Percentiles rank a stretch among this genome's conserved stretches.
Conservation (phyloP, 2,888 invertebrate genomes). For the Melinopterus prodromus region DNA sequence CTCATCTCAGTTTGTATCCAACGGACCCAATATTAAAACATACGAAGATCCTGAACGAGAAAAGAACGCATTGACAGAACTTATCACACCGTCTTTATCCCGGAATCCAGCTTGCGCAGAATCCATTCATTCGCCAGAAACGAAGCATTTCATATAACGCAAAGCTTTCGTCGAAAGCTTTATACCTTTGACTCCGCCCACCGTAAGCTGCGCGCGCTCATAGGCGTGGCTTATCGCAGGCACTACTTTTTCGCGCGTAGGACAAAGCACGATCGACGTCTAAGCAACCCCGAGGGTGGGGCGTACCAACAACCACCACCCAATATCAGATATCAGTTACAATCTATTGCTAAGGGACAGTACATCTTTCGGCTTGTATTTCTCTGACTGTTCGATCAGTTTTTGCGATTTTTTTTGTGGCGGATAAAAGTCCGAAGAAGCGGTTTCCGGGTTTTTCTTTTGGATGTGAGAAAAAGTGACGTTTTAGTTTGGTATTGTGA, state of each 20-base stretch:
- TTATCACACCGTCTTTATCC: too few species aligned
- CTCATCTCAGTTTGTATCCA: too few species aligned
- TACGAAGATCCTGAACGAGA: too few species aligned
- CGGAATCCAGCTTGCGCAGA: too few species aligned
- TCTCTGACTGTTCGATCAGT: constrained; percentile 11
- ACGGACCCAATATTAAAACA: too few species aligned
- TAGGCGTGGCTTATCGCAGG: constrained; percentile 38
- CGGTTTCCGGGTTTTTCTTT: background rate
- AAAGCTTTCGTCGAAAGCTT: background rate
- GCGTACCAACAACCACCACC: constrained; percentile 47
- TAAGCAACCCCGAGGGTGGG: constrained; percentile 49
- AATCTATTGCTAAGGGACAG: constrained; percentile 55
- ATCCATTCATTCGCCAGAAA: too few species aligned
- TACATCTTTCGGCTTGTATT: constrained; percentile 27
- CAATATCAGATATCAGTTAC: constrained; percentile 53
- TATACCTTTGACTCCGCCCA: constrained; percentile 27
- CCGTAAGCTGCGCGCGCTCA: constrained; percentile 34
- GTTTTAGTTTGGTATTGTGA: constrained; percentile 5
- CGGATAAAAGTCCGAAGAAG: background rate
- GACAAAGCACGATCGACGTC: constrained; percentile 41
- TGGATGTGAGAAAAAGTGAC: background rate
- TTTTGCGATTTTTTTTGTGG: background rate
- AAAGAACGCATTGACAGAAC: too few species aligned
- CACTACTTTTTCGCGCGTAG: constrained; percentile 44
- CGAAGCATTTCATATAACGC: background rate